Percentiles rank a stretch among this genome's conserved stretches.
phyloP scores from a whole-genome alignment of 2,888 invertebrate genomes.

The Cartodere bifasciata region DNA sequence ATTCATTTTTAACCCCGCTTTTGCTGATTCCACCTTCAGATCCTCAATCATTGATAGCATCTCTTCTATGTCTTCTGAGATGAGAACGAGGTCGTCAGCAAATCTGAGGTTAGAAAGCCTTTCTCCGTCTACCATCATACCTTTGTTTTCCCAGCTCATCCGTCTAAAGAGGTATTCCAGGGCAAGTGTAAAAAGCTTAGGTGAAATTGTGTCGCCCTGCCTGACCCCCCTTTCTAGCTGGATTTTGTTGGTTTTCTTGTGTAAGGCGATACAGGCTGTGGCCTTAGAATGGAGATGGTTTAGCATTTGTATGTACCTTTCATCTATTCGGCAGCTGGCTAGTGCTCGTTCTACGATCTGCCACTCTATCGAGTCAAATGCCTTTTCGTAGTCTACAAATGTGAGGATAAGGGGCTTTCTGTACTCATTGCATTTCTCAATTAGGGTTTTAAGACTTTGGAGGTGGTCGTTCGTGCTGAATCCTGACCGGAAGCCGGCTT shows the following conservation, averaged over 20 bases:
- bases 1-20: no score
- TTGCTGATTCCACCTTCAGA: conserved; percentile 4
- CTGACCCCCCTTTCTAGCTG: conserved; percentile 7
- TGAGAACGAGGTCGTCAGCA: conserved; percentile 6
- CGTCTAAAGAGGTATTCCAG: conserved; percentile 5
- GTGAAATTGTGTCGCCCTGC: conserved; percentile 6
- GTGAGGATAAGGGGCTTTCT: conserved; percentile 26
- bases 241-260: conserved; percentile 6
- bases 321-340: neutral
- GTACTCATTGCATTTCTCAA: conserved; percentile 14
- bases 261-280: conserved; percentile 4
- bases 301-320: conserved; percentile 4
- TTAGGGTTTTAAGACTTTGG: conserved; percentile 9
- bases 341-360: conserved; percentile 8
- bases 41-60: conserved; percentile 7
- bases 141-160: conserved; percentile 4
- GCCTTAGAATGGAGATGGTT: conserved; percentile 8
- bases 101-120: conserved; percentile 7
- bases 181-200: conserved; percentile 6
- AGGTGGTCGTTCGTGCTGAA: conserved; percentile 14
- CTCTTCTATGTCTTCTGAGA: conserved; percentile 2
- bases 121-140: conserved; percentile 5
- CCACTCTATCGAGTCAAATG: conserved; percentile 10
- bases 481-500: conserved; percentile 13
- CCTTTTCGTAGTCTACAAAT: conserved; percentile 10